Conservation (phyloP, 2,113 vertebrate species). For the Equus quagga region DNA sequence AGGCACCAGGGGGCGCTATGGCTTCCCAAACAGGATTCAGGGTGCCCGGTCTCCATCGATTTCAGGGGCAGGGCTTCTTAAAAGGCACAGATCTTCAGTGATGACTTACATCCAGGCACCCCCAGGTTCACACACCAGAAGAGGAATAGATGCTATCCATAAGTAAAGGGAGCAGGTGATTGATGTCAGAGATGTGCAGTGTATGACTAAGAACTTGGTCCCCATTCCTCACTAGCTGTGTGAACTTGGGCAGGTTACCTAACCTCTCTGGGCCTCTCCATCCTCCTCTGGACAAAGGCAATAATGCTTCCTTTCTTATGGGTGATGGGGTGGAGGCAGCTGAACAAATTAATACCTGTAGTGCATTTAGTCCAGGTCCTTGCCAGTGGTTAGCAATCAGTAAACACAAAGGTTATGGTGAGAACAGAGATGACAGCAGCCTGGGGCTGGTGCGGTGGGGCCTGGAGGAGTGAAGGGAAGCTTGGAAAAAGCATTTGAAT, state of each 20-base stretch:
- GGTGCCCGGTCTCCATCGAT: no score
- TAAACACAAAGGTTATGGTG: fast-evolving
- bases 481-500: not conserved
- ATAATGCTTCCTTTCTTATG: not conserved
- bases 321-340: no score
- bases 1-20: not conserved
- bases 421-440: not conserved
- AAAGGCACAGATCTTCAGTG: not conserved
- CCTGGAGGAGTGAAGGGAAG: not conserved
- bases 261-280: not conserved
- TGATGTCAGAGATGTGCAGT: not conserved
- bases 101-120: not conserved
- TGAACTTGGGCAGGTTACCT: not conserved
- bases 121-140: not conserved
- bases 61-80: not conserved
- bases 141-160: not conserved
- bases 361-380: not conserved
- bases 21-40: not conserved
- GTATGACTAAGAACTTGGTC: not conserved
- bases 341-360: not conserved
- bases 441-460: no score
- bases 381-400: not conserved
- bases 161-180: not conserved
- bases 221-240: not conserved
- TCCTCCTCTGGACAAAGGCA: not conserved